Evolutionary conservation across 37 sponge, comb jelly and placozoan species (phyloP).

Genomic region (Halisarca cf. caerulea): DNA sequence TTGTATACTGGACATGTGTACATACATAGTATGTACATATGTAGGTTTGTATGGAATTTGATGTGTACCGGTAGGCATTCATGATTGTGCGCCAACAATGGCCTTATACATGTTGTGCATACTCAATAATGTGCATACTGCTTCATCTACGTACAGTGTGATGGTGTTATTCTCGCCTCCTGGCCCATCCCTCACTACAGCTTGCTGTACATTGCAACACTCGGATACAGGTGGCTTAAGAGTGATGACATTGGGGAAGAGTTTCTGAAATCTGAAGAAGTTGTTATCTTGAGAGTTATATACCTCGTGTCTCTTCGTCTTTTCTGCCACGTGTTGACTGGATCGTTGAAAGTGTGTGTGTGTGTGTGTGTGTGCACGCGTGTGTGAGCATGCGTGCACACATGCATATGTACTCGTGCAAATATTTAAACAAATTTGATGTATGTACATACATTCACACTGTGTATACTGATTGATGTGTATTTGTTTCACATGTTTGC

Average conservation of each 20-base stretch:
- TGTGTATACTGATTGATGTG: too few species aligned
- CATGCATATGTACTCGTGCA: background rate
- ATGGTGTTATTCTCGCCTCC: background rate
- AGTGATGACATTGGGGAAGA: slow-evolving; percentile 40
- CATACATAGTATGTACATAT: too few species aligned
- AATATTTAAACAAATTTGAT: background rate
- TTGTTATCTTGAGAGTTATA: slow-evolving; percentile 56
- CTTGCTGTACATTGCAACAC: slow-evolving; percentile 66
- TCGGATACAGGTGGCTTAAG: slow-evolving; percentile 77
- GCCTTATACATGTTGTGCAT: too few species aligned
- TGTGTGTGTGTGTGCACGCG: background rate
- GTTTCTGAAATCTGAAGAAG: slow-evolving; percentile 54
- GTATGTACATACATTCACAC: background rate
- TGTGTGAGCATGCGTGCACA: slow-evolving; percentile 2
- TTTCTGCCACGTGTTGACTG: slow-evolving; percentile 28
- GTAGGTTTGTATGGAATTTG: too few species aligned
- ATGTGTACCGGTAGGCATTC: too few species aligned
- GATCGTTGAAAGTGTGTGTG: slow-evolving; percentile 12
- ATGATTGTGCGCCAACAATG: too few species aligned
- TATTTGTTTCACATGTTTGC: too few species aligned
- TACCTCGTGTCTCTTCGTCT: slow-evolving; percentile 55
- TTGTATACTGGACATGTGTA: too few species aligned
- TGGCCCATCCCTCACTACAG: slow-evolving; percentile 6
- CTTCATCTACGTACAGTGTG: background rate
- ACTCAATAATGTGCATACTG: too few species aligned